These are phyloP conservation scores for Lates japonicus DNA, from an alignment of 2,797 vertebrate genomes.

Conservation along the genomic window DNA sequence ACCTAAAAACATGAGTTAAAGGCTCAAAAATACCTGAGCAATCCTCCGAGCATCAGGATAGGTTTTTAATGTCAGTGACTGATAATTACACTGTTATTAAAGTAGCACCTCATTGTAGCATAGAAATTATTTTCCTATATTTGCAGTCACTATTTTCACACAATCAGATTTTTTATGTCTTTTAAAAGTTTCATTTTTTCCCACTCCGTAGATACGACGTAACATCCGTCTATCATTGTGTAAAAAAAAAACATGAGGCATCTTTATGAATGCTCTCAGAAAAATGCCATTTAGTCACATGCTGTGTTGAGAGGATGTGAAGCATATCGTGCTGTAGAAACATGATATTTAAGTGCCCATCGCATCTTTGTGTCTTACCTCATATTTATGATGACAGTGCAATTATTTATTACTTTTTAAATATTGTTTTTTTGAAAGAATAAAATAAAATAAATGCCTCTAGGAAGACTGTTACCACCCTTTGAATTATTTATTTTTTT, in stretches of 20 bases:
- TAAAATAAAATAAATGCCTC: conserved; percentile 47
- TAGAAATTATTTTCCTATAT: conserved; percentile 59
- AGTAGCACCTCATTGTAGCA: conserved; percentile 63
- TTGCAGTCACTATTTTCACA: conserved; percentile 51
- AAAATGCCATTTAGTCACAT: conserved; percentile 3
- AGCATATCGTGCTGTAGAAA: conserved; percentile 34
- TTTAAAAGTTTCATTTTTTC: conserved; percentile 10
- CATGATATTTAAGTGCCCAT: conserved; percentile 52
- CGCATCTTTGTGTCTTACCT: conserved; percentile 62
- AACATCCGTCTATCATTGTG: neutral
- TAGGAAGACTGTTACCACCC: conserved; percentile 20
- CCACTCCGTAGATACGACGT: neutral
- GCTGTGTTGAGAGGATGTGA: conserved; percentile 13
- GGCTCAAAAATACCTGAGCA: no score
- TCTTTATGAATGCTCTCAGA: neutral
- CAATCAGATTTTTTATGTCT: conserved; percentile 20
- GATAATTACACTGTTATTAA: conserved; percentile 42
- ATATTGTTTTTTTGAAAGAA: conserved; percentile 32
- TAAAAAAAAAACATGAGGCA: neutral
- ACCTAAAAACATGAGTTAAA: no score
- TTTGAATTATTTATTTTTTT: neutral
- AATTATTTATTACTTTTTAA: conserved; percentile 68
- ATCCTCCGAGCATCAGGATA: neutral
- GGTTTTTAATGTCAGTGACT: conserved; percentile 34
- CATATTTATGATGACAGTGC: conserved; percentile 65